A percentile compares a stretch with the other conserved stretches of the same genome.
Evolutionary conservation across 2,113 vertebrate species (phyloP).

Genomic region (Clarias gariepinus): DNA sequence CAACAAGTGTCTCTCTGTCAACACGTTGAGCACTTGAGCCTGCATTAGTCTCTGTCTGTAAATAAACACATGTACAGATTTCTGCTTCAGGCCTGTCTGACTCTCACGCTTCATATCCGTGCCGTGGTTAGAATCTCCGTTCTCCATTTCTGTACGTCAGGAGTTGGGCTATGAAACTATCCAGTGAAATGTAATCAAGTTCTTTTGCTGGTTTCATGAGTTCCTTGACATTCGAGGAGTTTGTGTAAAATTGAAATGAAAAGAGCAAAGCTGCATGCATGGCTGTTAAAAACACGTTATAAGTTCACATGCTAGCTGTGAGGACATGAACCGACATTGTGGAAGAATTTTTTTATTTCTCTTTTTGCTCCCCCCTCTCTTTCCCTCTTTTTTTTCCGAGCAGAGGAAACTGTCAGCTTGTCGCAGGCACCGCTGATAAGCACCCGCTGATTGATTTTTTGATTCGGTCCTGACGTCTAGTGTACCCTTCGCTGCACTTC

Average conservation of each 20-base stretch:
- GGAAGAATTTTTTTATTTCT: too few relatives aligned
- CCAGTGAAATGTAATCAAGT: background rate
- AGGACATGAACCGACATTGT: conserved; percentile 1
- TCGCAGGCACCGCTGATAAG: conserved; percentile 54
- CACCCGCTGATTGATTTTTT: conserved; percentile 55
- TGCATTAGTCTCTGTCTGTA: conserved; percentile 61
- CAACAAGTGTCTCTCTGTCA: conserved; percentile 54
- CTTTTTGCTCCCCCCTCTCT: background rate
- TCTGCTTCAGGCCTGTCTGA: conserved; percentile 35
- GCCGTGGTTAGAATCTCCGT: conserved; percentile 28
- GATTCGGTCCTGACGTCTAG: conserved; percentile 51
- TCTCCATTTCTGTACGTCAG: background rate
- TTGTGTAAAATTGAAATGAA: conserved; percentile 8
- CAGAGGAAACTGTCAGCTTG: conserved; percentile 34
- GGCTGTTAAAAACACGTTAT: background rate
- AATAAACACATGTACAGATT: conserved; percentile 59
- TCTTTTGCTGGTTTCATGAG: background rate
- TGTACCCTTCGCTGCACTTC: conserved; percentile 29
- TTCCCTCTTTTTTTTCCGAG: conserved; percentile 2
- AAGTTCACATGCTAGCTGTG: background rate
- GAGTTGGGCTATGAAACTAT: background rate
- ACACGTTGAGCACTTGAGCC: conserved; percentile 64
- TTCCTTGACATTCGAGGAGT: background rate
- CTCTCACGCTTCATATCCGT: conserved; percentile 43
- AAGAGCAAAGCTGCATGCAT: background rate